Percentiles rank a stretch among this genome's conserved stretches.
These are phyloP conservation scores for Narcine bancroftii DNA, from an alignment of 2,113 vertebrate genomes.

Conservation along the genomic window DNA sequence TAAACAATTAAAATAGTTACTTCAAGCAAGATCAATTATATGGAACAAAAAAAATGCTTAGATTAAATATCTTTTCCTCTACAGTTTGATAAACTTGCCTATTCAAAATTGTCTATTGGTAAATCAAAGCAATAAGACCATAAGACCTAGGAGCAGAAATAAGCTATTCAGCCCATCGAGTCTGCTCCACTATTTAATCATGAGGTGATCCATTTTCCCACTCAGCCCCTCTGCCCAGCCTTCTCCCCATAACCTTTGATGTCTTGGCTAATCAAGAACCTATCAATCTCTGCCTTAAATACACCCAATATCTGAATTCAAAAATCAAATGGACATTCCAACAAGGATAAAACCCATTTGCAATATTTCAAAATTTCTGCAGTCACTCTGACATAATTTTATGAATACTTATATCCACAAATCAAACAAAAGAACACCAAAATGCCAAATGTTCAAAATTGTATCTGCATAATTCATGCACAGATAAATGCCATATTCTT, in stretches of 20 bases:
- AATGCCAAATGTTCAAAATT: neutral
- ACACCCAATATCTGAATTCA: too few relatives aligned
- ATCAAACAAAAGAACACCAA: neutral
- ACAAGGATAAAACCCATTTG: neutral
- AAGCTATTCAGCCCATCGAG: too few relatives aligned
- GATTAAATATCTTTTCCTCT: neutral
- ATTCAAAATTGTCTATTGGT: neutral
- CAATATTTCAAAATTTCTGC: neutral
- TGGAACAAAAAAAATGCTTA: neutral
- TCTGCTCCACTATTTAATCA: too few relatives aligned
- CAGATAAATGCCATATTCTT: neutral
- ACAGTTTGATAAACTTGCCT: neutral
- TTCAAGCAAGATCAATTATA: neutral
- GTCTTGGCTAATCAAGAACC: too few relatives aligned
- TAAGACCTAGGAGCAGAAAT: too few relatives aligned
- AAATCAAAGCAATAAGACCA: neutral
- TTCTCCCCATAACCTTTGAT: too few relatives aligned
- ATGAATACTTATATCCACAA: neutral
- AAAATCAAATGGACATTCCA: neutral
- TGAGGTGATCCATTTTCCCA: too few relatives aligned
- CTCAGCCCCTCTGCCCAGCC: too few relatives aligned
- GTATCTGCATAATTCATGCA: neutral
- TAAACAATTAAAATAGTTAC: neutral
- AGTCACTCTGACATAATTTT: neutral
- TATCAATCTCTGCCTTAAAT: too few relatives aligned